Percentiles rank a stretch among this genome's conserved stretches.
These are phyloP conservation scores for Lophochroa leadbeateri DNA, from an alignment of 2,113 vertebrate genomes.

Conservation along the genomic window DNA sequence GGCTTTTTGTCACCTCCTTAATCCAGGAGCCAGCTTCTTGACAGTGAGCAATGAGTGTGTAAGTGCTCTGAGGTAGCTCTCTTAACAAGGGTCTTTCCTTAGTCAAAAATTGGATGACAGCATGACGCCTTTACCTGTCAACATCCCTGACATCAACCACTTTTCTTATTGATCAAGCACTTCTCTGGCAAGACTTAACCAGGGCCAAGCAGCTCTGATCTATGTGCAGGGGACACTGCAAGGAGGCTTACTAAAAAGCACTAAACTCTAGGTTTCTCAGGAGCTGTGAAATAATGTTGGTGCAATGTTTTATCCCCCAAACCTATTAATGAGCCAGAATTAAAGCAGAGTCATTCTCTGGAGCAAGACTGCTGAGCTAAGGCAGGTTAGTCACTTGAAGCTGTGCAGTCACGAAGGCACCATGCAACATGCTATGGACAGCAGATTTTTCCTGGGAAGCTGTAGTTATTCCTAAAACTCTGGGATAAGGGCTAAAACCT, in stretches of 20 bases:
- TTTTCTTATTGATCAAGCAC: constrained; percentile 7
- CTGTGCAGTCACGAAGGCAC: fast-evolving
- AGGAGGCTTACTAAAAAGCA: not conserved
- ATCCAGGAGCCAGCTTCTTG: not conserved
- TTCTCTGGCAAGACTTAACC: not conserved
- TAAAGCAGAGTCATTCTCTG: not conserved
- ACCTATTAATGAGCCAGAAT: not conserved
- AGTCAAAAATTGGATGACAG: constrained; percentile 36
- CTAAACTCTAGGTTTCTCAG: not conserved
- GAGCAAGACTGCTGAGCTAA: not conserved
- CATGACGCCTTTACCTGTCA: not conserved
- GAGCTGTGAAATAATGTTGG: not conserved
- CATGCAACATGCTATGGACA: fast-evolving
- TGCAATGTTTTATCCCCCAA: not conserved
- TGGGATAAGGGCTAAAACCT: not conserved
- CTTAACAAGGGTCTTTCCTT: not conserved
- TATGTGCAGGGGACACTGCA: not conserved
- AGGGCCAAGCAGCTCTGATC: not conserved
- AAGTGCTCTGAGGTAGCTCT: not conserved
- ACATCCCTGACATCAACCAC: not conserved
- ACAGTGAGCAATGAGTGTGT: not conserved
- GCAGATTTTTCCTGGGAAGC: not conserved
- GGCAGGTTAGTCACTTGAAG: not conserved
- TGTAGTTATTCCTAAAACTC: not conserved
- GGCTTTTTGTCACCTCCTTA: not conserved